These are phyloP conservation scores for Centroberyx gerrardi DNA, from an alignment of 2,797 vertebrate species.

Conservation along the genomic window DNA sequence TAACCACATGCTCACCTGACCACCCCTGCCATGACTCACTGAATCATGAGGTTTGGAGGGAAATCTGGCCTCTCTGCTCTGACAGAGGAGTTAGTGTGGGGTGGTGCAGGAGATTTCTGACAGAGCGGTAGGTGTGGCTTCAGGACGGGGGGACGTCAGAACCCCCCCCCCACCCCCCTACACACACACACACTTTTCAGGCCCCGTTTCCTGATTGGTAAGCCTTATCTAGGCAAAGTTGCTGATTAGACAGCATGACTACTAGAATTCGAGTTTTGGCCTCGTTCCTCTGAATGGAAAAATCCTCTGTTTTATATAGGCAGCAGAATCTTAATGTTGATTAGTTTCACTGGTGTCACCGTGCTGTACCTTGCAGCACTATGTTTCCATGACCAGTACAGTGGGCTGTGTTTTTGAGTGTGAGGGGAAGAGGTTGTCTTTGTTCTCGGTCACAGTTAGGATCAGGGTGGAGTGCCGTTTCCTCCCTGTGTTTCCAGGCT, in stretches of 20 bases:
- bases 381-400: constrained; percentile 42
- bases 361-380: constrained; percentile 10
- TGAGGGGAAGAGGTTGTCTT: constrained; percentile 81
- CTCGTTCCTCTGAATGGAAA: constrained; percentile 31
- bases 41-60: constrained; percentile 62
- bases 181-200: constrained; percentile 21
- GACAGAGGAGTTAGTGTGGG: not conserved
- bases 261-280: constrained; percentile 6
- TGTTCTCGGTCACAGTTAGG: constrained; percentile 78
- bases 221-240: constrained; percentile 68
- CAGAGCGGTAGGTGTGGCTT: constrained; percentile 55
- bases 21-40: constrained; percentile 48
- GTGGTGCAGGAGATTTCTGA: constrained; percentile 1
- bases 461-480: constrained; percentile 86
- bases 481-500: constrained; percentile 85
- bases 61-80: constrained; percentile 45
- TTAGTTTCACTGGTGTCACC: constrained; percentile 17
- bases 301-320: not conserved
- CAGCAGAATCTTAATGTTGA: constrained; percentile 1
- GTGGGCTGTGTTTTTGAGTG: constrained; percentile 53
- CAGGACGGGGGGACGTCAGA: constrained; percentile 48
- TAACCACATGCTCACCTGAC: constrained; percentile 67
- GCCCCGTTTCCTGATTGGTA: constrained; percentile 73
- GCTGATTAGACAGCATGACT: constrained; percentile 55
- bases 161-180: constrained; percentile 19